Percentiles rank a stretch among this genome's conserved stretches.
Evolutionary conservation across 2,113 vertebrate genomes (phyloP).

Genomic region (Callorhinus ursinus): DNA sequence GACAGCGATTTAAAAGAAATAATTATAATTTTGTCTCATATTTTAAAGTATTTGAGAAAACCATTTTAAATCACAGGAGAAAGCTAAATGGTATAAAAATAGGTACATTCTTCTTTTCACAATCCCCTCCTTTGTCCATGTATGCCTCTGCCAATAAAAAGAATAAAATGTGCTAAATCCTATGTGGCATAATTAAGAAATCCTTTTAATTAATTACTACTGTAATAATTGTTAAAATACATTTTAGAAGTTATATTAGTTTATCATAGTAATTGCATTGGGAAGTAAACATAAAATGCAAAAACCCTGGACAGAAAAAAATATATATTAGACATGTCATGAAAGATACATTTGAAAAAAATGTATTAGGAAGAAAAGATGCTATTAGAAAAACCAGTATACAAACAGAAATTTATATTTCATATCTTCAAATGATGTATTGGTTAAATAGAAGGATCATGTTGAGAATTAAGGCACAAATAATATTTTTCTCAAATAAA

Average conservation of each 20-base stretch:
- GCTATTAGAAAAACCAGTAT: not conserved
- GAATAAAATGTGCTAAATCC: not conserved
- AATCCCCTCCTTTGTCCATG: not conserved
- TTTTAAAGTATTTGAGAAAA: not conserved
- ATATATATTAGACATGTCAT: not conserved
- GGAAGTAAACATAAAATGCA: not conserved
- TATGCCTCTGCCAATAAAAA: not conserved
- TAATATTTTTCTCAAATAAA: conserved; percentile 28
- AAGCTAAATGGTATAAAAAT: not conserved
- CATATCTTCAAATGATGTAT: not conserved
- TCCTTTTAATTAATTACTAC: not conserved
- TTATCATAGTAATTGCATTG: not conserved
- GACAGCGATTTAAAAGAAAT: not conserved
- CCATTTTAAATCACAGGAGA: not conserved
- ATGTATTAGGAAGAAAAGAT: not conserved
- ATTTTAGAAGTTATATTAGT: not conserved
- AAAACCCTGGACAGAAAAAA: not conserved
- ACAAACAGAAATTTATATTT: not conserved
- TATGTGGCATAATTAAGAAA: not conserved
- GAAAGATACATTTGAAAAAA: not conserved
- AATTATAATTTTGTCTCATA: not conserved
- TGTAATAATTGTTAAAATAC: not conserved
- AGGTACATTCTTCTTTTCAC: not conserved
- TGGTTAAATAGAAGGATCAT: not conserved
- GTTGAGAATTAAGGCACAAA: not conserved